Percentiles rank a stretch among this genome's conserved stretches.
Evolutionary conservation across 1,140 invertebrate genomes (phyloP).

Genomic region (Drosophila kanapiae): DNA sequence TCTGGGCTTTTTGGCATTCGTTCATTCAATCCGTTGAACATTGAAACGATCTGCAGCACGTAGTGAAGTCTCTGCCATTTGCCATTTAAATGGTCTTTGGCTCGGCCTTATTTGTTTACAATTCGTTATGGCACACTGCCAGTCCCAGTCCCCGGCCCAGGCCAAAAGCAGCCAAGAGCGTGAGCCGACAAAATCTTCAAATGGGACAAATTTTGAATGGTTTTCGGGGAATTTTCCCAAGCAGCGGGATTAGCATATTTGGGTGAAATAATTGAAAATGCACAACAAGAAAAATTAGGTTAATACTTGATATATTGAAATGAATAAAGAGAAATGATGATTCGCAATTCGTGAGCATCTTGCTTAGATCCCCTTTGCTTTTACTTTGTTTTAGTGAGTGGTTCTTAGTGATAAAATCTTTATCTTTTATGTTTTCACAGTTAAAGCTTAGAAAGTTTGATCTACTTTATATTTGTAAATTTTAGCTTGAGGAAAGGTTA

Average conservation of each 20-base stretch:
- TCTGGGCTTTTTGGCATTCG: constrained; percentile 36
- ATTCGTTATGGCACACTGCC: constrained; percentile 73
- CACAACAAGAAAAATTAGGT: not conserved
- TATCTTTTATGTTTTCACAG: not conserved
- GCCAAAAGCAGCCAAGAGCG: constrained; percentile 19
- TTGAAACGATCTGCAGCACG: constrained; percentile 47
- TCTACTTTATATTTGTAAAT: not conserved
- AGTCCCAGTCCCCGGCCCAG: constrained; percentile 5
- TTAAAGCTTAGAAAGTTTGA: not conserved
- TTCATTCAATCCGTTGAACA: constrained; percentile 52
- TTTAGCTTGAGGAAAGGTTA: not conserved
- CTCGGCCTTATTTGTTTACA: constrained; percentile 62
- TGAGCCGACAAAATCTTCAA: constrained; percentile 48
- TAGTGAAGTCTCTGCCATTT: constrained; percentile 47
- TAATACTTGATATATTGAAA: not conserved
- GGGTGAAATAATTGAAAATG: constrained; percentile 9
- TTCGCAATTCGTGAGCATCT: too few species aligned
- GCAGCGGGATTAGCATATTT: constrained; percentile 44
- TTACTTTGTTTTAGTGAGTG: not conserved
- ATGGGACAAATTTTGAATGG: constrained; percentile 55
- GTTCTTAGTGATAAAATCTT: not conserved
- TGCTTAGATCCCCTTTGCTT: not conserved
- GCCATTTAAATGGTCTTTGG: constrained; percentile 66
- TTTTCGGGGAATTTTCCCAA: constrained; percentile 29
- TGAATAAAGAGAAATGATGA: too few species aligned